These are phyloP conservation scores for Leptinotarsa lineolata DNA, from an alignment of 1,140 invertebrate species.

Conservation along the genomic window DNA sequence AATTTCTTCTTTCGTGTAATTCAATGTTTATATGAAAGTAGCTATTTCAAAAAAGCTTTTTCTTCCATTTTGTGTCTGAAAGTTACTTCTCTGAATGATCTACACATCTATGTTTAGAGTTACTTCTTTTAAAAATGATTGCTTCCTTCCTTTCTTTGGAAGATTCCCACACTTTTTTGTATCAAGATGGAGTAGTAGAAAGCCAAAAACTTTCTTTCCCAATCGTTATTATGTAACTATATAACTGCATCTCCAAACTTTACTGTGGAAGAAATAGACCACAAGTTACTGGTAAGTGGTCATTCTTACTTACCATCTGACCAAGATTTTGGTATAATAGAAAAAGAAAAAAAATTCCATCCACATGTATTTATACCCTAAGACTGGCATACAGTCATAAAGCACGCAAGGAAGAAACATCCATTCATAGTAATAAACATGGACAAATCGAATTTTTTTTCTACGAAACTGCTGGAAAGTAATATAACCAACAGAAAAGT, in stretches of 20 bases:
- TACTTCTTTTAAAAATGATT: no score
- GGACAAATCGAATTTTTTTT: constrained; percentile 9
- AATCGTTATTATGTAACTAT: constrained; percentile 28
- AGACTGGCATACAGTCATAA: constrained; percentile 32
- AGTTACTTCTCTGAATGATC: no score
- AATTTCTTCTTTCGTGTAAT: no score
- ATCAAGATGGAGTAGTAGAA: no score
- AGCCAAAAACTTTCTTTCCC: no score
- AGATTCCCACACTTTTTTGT: no score
- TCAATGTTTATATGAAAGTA: no score
- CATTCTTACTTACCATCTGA: constrained; percentile 38
- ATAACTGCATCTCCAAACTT: constrained; percentile 22
- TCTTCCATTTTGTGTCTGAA: no score
- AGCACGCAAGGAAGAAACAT: constrained; percentile 24
- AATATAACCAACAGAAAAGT: constrained; percentile 30
- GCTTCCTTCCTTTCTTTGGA: no score
- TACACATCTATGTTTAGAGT: no score
- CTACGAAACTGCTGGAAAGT: constrained; percentile 12
- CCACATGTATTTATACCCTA: constrained; percentile 31
- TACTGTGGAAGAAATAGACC: constrained; percentile 34
- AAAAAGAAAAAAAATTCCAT: constrained; percentile 35
- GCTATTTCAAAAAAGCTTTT: no score
- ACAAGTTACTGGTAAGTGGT: constrained; percentile 41
- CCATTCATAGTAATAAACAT: constrained; percentile 29
- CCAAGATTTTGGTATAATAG: constrained; percentile 35